phyloP scores from a whole-genome alignment of 2,888 invertebrate species.

The Limenitis arthemis region DNA sequence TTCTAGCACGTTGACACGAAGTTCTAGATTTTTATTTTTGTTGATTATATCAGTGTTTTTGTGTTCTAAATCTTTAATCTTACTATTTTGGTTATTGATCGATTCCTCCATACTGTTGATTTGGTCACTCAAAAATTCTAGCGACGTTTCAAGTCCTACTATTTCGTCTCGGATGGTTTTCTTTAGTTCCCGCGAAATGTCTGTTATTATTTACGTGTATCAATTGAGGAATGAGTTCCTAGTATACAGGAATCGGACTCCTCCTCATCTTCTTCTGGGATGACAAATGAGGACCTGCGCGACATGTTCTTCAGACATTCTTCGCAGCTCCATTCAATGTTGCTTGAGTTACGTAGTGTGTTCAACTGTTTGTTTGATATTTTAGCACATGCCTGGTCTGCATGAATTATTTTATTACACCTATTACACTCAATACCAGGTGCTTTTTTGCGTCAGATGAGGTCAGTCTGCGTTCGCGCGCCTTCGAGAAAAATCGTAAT shows the following conservation, averaged over 20 bases:
- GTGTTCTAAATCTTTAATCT: constrained; percentile 20
- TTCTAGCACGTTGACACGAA: constrained; percentile 19
- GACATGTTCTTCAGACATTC: too few species aligned
- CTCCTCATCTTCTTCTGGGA: constrained; percentile 21
- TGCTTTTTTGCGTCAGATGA: constrained; percentile 18
- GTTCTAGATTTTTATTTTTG: constrained; percentile 21
- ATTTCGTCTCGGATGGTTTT: constrained; percentile 15
- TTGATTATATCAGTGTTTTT: constrained; percentile 22
- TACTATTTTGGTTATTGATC: constrained; percentile 19
- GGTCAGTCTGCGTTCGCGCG: too few species aligned
- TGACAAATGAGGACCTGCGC: too few species aligned
- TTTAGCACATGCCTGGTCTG: constrained; percentile 17
- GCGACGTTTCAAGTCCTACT: constrained; percentile 12
- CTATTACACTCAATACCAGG: constrained; percentile 22
- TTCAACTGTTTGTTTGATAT: constrained; percentile 20
- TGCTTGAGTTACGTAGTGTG: too few species aligned
- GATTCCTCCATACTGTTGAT: constrained; percentile 19
- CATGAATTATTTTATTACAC: constrained; percentile 23
- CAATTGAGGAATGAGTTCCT: constrained; percentile 1
- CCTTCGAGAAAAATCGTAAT: too few species aligned
- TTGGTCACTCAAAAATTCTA: constrained; percentile 22
- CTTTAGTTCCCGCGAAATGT: too few species aligned
- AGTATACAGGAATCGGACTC: background rate
- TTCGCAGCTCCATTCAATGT: constrained; percentile 27
- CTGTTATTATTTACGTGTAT: constrained; percentile 21